Conservation (phyloP, 2,888 invertebrate species). For the Agrochola circellaris region DNA sequence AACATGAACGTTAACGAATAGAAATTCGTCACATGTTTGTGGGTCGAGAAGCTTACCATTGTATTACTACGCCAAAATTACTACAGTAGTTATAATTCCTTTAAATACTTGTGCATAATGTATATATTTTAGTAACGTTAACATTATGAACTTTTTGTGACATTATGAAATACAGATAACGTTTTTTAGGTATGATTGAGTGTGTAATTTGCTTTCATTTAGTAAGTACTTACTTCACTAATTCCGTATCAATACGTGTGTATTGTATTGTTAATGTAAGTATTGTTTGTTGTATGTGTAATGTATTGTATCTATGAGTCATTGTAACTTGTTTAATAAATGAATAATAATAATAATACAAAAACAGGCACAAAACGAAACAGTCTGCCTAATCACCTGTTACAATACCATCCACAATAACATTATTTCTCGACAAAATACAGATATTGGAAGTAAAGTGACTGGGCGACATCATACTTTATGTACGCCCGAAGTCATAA, state of each 20-base stretch:
- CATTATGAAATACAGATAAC: no score
- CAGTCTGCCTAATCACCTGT: not conserved
- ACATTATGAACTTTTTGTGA: no score
- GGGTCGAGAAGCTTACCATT: not conserved
- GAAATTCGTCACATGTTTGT: not conserved
- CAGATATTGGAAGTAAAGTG: conserved; percentile 49
- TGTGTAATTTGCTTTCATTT: not conserved
- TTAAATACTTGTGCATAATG: no score
- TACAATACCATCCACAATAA: conserved; percentile 12
- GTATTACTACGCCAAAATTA: not conserved
- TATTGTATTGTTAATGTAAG: no score
- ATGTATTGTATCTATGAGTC: no score
- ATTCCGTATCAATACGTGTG: not conserved
- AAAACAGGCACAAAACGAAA: conserved; percentile 9
- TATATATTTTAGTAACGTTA: no score
- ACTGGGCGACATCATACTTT: conserved; percentile 46
- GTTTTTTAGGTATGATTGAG: not conserved
- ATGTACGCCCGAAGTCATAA: conserved; percentile 65
- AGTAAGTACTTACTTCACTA: not conserved
- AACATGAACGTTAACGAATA: not conserved
- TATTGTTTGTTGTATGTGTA: no score
- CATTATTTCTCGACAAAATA: conserved; percentile 40
- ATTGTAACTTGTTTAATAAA: no score
- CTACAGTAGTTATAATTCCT: not conserved
- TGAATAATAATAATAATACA: no score